Evolutionary conservation across 2,888 invertebrate species (phyloP).

Genomic region (Drosophila leonis): DNA sequence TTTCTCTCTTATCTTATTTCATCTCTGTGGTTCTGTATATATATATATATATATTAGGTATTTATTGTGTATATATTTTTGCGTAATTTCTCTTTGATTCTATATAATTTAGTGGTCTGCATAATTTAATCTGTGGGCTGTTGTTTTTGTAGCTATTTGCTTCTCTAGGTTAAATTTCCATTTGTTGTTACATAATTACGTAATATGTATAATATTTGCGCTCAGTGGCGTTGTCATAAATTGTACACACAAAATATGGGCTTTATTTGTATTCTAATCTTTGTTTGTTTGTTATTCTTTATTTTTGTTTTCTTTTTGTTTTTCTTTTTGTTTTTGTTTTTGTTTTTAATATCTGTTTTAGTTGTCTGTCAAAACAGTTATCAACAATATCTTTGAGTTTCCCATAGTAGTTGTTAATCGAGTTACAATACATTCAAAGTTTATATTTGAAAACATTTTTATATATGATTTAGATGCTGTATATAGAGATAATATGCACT

Average conservation of each 20-base stretch:
- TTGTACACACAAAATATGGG: constrained; percentile 71
- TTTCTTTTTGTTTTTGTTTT: constrained; percentile 20
- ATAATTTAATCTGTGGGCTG: constrained; percentile 70
- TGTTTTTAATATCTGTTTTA: constrained; percentile 28
- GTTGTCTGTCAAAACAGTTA: constrained; percentile 30
- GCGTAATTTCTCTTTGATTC: constrained; percentile 33
- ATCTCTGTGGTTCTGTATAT: constrained; percentile 34
- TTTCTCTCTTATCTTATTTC: constrained; percentile 28
- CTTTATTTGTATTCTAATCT: constrained; percentile 43
- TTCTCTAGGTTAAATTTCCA: constrained; percentile 39
- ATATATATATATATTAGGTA: constrained; percentile 39
- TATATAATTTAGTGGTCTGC: constrained; percentile 42
- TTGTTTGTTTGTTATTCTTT: constrained; percentile 16
- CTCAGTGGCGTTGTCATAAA: constrained; percentile 51
- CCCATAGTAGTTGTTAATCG: constrained; percentile 35
- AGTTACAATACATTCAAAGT: constrained; percentile 16
- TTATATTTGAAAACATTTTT: constrained; percentile 14
- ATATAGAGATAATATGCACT: constrained; percentile 14
- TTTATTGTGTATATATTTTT: constrained; percentile 45
- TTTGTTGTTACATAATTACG: constrained; percentile 37
- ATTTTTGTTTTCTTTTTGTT: constrained; percentile 12
- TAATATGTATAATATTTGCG: constrained; percentile 37
- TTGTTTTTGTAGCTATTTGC: constrained; percentile 35
- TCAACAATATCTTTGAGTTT: constrained; percentile 31
- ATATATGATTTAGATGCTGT: constrained; percentile 12